Evolutionary conservation across 2,888 invertebrate genomes (phyloP).

Genomic region (Napeogenes sylphis): DNA sequence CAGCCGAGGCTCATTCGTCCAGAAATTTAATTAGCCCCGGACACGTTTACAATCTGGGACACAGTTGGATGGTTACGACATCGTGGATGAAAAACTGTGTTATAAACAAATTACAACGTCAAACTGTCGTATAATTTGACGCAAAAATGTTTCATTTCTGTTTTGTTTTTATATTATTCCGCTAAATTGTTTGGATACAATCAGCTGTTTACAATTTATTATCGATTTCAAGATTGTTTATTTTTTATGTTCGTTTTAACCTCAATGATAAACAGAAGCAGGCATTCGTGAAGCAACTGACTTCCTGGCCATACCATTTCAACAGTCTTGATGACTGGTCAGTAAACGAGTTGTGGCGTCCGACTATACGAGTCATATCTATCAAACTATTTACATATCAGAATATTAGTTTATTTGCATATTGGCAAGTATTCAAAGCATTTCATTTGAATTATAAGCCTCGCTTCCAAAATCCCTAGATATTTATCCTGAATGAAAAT

Average conservation of each 20-base stretch:
- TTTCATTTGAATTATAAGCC: slow-evolving; percentile 28
- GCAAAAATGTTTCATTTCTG: slow-evolving; percentile 14
- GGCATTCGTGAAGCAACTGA: too few species aligned
- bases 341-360: too few species aligned
- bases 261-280: too few species aligned
- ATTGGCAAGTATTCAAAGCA: slow-evolving; percentile 33
- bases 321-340: too few species aligned
- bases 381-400: slow-evolving; percentile 8
- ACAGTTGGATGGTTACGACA: slow-evolving; percentile 28
- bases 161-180: background rate
- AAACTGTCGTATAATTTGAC: slow-evolving; percentile 21
- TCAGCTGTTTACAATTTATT: too few species aligned
- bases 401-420: slow-evolving; percentile 28
- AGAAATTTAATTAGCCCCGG: slow-evolving; percentile 41
- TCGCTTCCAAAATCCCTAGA: slow-evolving; percentile 9
- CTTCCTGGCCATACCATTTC: too few species aligned
- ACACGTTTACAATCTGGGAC: too few species aligned
- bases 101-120: slow-evolving; percentile 23
- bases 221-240: too few species aligned
- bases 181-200: background rate
- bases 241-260: too few species aligned
- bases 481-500: slow-evolving; percentile 19
- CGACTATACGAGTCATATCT: too few species aligned
- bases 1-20: slow-evolving; percentile 21
- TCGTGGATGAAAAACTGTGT: slow-evolving; percentile 35